A percentile compares a stretch with the other conserved stretches of the same genome.
These are phyloP conservation scores for Drosophila dives DNA, from an alignment of 2,888 invertebrate species.

Conservation along the genomic window DNA sequence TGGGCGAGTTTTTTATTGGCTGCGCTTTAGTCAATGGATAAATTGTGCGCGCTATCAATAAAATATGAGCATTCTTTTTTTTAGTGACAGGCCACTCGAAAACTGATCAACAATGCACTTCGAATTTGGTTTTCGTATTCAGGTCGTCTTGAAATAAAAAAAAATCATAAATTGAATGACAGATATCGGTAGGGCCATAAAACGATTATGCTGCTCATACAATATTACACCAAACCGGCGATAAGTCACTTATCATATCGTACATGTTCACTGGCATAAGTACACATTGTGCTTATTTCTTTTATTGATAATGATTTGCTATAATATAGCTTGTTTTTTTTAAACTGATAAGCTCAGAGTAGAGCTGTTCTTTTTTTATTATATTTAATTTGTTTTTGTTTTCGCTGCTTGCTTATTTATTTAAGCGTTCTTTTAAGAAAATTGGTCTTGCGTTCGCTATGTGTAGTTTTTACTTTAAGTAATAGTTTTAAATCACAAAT, in stretches of 20 bases:
- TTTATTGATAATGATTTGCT: constrained; percentile 20
- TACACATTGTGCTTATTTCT: constrained; percentile 8
- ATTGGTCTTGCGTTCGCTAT: background rate
- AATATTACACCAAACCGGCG: constrained; percentile 12
- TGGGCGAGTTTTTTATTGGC: constrained; percentile 22
- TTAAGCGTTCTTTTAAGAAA: constrained; percentile 5
- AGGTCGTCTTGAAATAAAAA: constrained; percentile 46
- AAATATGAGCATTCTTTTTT: constrained; percentile 17
- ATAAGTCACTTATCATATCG: constrained; percentile 22
- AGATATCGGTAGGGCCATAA: constrained; percentile 55
- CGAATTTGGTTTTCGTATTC: constrained; percentile 38
- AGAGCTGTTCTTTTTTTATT: background rate
- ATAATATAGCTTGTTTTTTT: background rate
- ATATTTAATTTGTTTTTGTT: constrained; percentile 4
- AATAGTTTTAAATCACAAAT: background rate
- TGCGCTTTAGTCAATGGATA: constrained; percentile 19
- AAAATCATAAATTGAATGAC: constrained; percentile 50
- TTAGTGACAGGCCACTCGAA: constrained; percentile 10
- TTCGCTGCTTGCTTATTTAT: background rate
- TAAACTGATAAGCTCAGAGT: constrained; percentile 18
- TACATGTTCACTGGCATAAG: constrained; percentile 1
- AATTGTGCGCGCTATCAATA: constrained; percentile 29
- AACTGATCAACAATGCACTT: constrained; percentile 39
- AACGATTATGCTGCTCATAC: constrained; percentile 51
- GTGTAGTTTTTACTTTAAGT: too few species aligned